Percentiles rank a stretch among this genome's conserved stretches.
These are phyloP conservation scores for Cephus cinctus DNA, from an alignment of 1,140 invertebrate genomes.

Conservation along the genomic window DNA sequence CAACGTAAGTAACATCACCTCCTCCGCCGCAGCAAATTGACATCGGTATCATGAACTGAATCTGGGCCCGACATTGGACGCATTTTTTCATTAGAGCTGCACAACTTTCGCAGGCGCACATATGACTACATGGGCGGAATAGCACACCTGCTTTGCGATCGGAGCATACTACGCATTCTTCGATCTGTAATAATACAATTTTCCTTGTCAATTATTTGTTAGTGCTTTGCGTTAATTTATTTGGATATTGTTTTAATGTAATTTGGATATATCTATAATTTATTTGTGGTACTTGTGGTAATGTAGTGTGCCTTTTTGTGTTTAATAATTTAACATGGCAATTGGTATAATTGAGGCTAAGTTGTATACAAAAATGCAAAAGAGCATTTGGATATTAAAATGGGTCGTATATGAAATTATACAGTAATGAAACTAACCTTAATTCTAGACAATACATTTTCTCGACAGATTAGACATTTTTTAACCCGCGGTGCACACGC, in stretches of 20 bases:
- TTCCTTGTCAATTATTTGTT: too few species aligned
- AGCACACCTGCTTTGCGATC: slow-evolving; percentile 88
- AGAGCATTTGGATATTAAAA: too few species aligned
- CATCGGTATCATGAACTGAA: slow-evolving; percentile 74
- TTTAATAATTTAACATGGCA: too few species aligned
- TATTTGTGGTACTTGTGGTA: too few species aligned
- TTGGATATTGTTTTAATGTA: too few species aligned
- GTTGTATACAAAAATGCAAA: too few species aligned
- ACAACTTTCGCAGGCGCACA: slow-evolving; percentile 91
- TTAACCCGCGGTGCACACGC: slow-evolving; percentile 90
- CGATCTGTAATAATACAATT: slow-evolving; percentile 73
- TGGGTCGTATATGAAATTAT: too few species aligned
- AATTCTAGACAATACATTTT: slow-evolving; percentile 72
- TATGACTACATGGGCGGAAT: slow-evolving; percentile 93
- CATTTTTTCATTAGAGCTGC: slow-evolving; percentile 95
- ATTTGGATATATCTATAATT: too few species aligned
- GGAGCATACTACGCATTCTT: slow-evolving; percentile 95
- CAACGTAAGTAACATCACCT: slow-evolving; percentile 43
- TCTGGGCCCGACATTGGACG: slow-evolving; percentile 87
- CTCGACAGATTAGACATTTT: slow-evolving; percentile 92
- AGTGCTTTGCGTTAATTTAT: too few species aligned
- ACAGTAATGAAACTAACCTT: too few species aligned
- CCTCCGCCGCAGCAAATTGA: slow-evolving; percentile 67
- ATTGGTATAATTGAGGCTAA: too few species aligned
- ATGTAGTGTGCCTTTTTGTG: too few species aligned